These are phyloP conservation scores for Caenorhabditis auriculariae DNA, from an alignment of 2,888 invertebrate genomes.

Conservation along the genomic window DNA sequence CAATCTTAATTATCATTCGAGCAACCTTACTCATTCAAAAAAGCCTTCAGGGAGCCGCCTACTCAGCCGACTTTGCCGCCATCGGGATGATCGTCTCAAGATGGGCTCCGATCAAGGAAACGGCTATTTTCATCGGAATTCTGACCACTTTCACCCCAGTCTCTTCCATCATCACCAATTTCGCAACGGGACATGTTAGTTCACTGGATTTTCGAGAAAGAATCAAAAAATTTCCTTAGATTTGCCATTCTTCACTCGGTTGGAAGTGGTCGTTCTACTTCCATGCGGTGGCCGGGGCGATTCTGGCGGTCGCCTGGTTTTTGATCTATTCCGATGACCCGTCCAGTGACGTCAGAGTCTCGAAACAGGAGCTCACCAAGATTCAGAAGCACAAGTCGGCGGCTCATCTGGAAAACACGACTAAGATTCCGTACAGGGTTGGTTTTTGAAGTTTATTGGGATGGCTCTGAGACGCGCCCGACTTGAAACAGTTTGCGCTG, in stretches of 20 bases:
- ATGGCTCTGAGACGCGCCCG: too few species aligned
- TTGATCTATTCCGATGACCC: slow-evolving; percentile 31
- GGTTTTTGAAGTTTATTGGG: not conserved
- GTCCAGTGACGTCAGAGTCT: slow-evolving; percentile 17
- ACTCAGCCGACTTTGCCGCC: slow-evolving; percentile 42
- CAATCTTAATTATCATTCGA: not conserved
- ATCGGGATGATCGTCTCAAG: slow-evolving; percentile 42
- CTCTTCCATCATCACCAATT: slow-evolving; percentile 47
- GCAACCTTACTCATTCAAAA: too few species aligned
- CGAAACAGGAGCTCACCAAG: slow-evolving; percentile 27
- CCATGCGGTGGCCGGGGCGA: slow-evolving; percentile 20
- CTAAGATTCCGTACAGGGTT: slow-evolving; percentile 41
- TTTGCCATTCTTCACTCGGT: slow-evolving; percentile 37
- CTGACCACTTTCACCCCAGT: slow-evolving; percentile 53
- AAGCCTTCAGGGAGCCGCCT: slow-evolving; percentile 38
- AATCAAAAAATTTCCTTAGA: slow-evolving; percentile 8
- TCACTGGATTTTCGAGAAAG: not conserved
- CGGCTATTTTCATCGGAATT: slow-evolving; percentile 49
- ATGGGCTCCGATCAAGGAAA: slow-evolving; percentile 52
- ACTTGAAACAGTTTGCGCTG: too few species aligned
- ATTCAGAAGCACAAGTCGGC: slow-evolving; percentile 45
- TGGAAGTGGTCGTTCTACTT: slow-evolving; percentile 54
- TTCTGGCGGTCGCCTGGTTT: slow-evolving; percentile 28
- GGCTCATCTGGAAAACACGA: slow-evolving; percentile 38
- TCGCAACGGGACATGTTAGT: slow-evolving; percentile 36